These are phyloP conservation scores for Sturnira hondurensis DNA, from an alignment of 2,113 vertebrate species.

Conservation along the genomic window DNA sequence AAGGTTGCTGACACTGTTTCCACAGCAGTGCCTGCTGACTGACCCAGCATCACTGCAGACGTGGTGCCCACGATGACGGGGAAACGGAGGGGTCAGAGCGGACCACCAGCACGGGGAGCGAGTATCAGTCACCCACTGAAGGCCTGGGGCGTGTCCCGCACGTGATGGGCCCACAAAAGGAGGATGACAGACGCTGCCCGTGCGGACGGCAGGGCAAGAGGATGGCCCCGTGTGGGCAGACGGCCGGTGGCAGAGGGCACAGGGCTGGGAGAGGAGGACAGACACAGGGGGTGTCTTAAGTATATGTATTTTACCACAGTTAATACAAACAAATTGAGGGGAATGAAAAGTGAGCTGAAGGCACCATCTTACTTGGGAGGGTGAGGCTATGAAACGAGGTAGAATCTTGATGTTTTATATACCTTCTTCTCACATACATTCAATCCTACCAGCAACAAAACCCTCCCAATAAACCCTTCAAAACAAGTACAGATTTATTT, in stretches of 20 bases:
- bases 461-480: background rate
- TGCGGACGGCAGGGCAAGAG: background rate
- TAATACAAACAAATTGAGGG: background rate
- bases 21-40: background rate
- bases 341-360: no score
- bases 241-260: accelerated
- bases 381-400: no score
- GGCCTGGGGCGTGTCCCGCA: accelerated
- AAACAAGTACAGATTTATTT: background rate
- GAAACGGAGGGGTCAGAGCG: no score
- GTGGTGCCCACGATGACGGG: no score
- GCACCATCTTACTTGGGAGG: background rate
- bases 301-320: background rate
- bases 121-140: accelerated
- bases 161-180: accelerated
- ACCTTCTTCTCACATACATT: background rate
- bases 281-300: no score
- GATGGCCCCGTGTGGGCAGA: background rate
- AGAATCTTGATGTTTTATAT: accelerated
- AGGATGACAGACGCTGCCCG: accelerated
- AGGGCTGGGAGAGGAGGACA: accelerated
- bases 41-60: background rate
- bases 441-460: background rate
- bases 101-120: accelerated
- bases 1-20: no score